Base-by-base conservation (phyloP, 1,140 invertebrate genomes). In the Drosophila nebulosa region DNA sequence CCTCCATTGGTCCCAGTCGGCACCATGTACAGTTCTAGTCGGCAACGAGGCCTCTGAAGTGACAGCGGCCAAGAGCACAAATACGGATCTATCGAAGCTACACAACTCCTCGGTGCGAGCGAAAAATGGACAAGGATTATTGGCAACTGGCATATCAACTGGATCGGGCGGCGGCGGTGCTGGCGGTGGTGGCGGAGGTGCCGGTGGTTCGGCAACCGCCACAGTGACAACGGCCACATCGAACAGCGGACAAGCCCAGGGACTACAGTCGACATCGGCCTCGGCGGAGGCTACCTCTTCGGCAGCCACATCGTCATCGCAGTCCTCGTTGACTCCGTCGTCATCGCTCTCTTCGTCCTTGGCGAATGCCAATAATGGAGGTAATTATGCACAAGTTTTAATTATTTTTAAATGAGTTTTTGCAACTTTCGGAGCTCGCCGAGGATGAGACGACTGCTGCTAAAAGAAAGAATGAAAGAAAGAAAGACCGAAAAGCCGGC, bases 21-120 rank as follows among this genome's bases (percentile, higher is more conserved):
- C 96, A 85, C 94, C 96, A 30, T 97, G 96, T 93, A 94, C 95
- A 74, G 96, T 97, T 61, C 92, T 97, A 80, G 96, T 97, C 58
- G 96, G 95, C 76, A 96, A 91, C 64, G 89, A 91, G 77, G 86
- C 78, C n/a, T 66, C 86, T 50, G 90, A 90, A 70, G 89, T 91
- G 27, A 90, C 90, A 50, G 90, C 90, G 4, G 90, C 90, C 65
- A 90, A 91, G 76, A 91, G 90, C 70, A 91, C 90, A 35, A 91
- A 91, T 65, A 89, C 90, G 16, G 90, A 91, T 76, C 72, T 90
- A 69, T 89, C 89, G 39, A 90, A 90, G 63, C 74, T 91, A 14
- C 89, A 90, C 61, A 90, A 94, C 69, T 92, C 93, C 10, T 94
- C 96, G 90, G 78, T 83, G 51, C 86, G 89, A 61, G 92, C 94